Conservation (phyloP, 2,888 invertebrate species). For the Chrysomela aeneicollis region DNA sequence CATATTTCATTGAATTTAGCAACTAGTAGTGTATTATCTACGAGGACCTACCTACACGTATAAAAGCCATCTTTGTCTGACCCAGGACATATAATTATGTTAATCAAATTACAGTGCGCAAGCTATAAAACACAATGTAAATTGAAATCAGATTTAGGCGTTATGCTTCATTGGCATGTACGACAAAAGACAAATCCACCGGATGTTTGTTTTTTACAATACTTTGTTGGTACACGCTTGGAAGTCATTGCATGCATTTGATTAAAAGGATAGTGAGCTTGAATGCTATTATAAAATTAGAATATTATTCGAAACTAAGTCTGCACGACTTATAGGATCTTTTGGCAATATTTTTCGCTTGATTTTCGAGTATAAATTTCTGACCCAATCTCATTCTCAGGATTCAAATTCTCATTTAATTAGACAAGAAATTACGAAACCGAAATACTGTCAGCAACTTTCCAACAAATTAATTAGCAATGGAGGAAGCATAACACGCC, state of each 20-base stretch:
- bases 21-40: conserved; percentile 31
- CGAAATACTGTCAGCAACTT: background rate
- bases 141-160: conserved; percentile 34
- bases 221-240: background rate
- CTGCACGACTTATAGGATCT: too few relatives aligned
- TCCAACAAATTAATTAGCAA: background rate
- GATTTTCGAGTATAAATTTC: too few relatives aligned
- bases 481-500: background rate
- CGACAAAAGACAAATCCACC: conserved; percentile 15
- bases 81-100: conserved; percentile 37
- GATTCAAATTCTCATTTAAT: too few relatives aligned
- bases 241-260: background rate
- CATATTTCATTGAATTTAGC: too few relatives aligned
- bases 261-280: background rate
- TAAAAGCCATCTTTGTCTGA: conserved; percentile 22
- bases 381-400: too few relatives aligned
- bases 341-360: too few relatives aligned
- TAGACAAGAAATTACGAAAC: too few relatives aligned
- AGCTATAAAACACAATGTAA: conserved; percentile 35
- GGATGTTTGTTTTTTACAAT: conserved; percentile 16
- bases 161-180: conserved; percentile 27
- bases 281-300: background rate
- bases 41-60: conserved; percentile 36
- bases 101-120: conserved; percentile 38
- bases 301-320: too few relatives aligned